These are phyloP conservation scores for Sciurus niger DNA, from an alignment of 2,113 vertebrate genomes.

Conservation along the genomic window DNA sequence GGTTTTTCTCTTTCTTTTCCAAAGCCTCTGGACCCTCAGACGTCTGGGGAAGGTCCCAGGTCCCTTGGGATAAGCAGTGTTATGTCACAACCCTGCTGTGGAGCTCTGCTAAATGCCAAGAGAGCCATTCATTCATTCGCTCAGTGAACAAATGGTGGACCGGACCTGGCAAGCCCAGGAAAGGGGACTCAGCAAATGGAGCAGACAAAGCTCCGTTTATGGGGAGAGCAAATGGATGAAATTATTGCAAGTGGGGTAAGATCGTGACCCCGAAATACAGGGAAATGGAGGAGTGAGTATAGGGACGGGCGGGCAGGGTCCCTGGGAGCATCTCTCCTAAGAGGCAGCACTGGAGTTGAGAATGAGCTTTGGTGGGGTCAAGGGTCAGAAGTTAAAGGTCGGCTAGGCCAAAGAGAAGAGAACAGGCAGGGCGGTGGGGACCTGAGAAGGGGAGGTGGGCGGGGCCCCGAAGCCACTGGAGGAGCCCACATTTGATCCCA, in stretches of 20 bases:
- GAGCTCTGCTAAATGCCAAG: neutral
- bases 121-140: neutral
- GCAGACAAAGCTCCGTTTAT: neutral
- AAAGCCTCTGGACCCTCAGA: neutral
- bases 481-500: neutral
- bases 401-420: neutral
- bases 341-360: neutral
- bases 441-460: neutral
- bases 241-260: neutral
- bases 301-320: no score
- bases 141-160: neutral
- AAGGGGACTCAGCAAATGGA: neutral
- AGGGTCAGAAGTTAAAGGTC: neutral
- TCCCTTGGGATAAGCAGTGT: neutral
- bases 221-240: neutral
- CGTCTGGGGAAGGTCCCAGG: neutral
- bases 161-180: neutral
- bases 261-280: neutral
- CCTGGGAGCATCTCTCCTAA: neutral
- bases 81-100: neutral
- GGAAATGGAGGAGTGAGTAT: neutral
- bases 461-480: accelerated
- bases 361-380: neutral
- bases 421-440: no score
- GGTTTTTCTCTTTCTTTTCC: neutral